phyloP scores from a whole-genome alignment of 2,113 vertebrate species.

The Grus americana region DNA sequence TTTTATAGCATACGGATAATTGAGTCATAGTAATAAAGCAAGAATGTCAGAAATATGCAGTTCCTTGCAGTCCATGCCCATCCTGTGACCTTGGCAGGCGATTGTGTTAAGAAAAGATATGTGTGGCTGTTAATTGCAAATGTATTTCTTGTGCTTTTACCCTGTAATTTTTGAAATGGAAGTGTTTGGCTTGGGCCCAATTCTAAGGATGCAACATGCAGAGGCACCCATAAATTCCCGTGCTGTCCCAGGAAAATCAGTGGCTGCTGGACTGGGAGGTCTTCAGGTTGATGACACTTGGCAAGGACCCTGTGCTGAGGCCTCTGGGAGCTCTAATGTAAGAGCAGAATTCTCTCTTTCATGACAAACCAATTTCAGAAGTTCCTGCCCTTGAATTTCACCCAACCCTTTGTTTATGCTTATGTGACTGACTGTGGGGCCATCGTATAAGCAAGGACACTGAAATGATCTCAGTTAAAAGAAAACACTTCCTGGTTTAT shows the following conservation, averaged over 20 bases:
- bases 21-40: not conserved
- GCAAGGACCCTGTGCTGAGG: not conserved
- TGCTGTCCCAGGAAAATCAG: not conserved
- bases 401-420: not conserved
- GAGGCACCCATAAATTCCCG: not conserved
- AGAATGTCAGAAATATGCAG: not conserved
- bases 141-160: not conserved
- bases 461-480: not conserved
- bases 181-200: not conserved
- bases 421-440: not conserved
- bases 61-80: not conserved
- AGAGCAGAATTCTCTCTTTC: not conserved
- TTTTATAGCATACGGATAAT: not conserved
- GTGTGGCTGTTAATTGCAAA: not conserved
- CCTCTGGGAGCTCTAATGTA: not conserved
- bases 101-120: not conserved
- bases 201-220: not conserved
- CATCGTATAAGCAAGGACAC: not conserved
- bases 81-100: not conserved
- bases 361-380: not conserved
- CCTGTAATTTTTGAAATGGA: not conserved
- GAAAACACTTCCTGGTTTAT: not conserved
- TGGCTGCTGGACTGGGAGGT: not conserved
- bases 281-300: not conserved
- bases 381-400: not conserved